Evolutionary conservation across 1,140 invertebrate species (phyloP).

Genomic region (Procambarus clarkii): DNA sequence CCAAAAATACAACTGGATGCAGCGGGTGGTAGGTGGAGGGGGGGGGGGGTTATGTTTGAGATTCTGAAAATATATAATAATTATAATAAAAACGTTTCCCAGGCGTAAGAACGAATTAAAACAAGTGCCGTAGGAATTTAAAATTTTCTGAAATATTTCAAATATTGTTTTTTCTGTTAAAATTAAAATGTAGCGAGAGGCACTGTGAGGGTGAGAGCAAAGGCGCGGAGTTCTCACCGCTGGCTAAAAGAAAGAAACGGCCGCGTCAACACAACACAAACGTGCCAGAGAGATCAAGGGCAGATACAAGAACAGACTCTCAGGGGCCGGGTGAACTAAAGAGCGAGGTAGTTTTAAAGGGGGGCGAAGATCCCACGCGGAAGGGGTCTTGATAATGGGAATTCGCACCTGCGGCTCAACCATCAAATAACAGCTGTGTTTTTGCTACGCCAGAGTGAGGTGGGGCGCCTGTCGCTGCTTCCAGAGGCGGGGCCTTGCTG

Average conservation of each 20-base stretch:
- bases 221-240: background rate
- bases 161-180: no score
- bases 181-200: background rate
- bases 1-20: constrained; percentile 4
- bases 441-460: background rate
- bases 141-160: no score
- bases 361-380: background rate
- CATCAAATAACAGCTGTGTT: background rate
- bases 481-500: no score
- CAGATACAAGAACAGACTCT: background rate
- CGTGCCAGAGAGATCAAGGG: background rate
- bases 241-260: background rate
- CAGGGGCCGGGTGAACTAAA: background rate
- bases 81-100: no score
- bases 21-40: background rate
- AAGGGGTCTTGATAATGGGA: background rate
- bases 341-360: background rate
- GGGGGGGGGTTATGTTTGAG: background rate
- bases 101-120: no score
- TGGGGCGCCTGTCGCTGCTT: no score
- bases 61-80: no score
- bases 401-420: background rate
- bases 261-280: background rate
- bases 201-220: background rate
- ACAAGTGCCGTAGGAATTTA: no score